These are phyloP conservation scores for Hydraecia micacea DNA, from an alignment of 2,888 invertebrate genomes.

Conservation along the genomic window DNA sequence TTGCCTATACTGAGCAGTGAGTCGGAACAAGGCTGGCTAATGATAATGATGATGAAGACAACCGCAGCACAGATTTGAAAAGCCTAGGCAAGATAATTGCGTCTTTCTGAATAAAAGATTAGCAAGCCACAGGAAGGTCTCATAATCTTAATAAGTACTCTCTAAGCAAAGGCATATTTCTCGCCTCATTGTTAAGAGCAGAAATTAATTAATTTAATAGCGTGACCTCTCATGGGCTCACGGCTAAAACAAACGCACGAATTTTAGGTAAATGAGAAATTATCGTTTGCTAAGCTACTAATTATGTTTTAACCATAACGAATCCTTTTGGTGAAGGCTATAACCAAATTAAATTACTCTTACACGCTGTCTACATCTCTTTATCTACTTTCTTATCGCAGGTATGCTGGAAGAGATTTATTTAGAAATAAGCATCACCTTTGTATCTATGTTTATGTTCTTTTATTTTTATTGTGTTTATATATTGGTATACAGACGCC, in stretches of 20 bases:
- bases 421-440: no score
- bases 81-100: not conserved
- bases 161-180: constrained; percentile 18
- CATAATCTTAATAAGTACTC: constrained; percentile 6
- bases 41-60: not conserved
- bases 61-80: not conserved
- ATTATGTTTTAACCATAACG: not conserved
- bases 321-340: not conserved
- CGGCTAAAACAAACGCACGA: not conserved
- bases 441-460: no score
- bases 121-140: not conserved
- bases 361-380: no score
- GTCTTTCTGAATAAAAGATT: constrained; percentile 3
- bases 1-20: no score
- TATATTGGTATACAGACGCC: no score
- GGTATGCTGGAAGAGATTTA: no score
- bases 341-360: not conserved
- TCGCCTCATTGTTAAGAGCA: constrained; percentile 12
- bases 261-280: constrained; percentile 24
- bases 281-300: constrained; percentile 6
- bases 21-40: no score
- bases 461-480: no score
- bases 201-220: constrained; percentile 32
- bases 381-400: no score
- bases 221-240: constrained; percentile 8